phyloP scores from a whole-genome alignment of 2,888 invertebrate species.

The Sinhomidia bicolor region DNA sequence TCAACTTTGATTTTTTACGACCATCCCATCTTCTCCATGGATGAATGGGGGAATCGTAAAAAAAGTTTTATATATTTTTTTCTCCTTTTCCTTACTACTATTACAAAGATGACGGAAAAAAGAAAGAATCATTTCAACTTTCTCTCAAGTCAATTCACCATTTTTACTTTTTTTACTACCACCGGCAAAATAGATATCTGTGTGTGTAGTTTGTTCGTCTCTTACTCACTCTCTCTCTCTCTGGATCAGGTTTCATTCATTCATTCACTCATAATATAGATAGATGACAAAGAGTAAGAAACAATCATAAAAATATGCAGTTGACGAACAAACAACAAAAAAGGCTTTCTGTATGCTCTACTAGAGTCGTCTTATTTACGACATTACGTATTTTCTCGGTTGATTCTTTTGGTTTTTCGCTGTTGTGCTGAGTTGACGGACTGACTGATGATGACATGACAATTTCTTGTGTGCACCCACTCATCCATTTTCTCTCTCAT shows the following conservation, averaged over 20 bases:
- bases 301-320: constrained; percentile 56
- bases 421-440: constrained; percentile 66
- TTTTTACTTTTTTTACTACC: constrained; percentile 42
- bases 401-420: constrained; percentile 61
- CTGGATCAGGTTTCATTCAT: constrained; percentile 37
- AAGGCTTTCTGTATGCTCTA: no score
- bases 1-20: constrained; percentile 65
- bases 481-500: constrained; percentile 45
- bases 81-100: background rate
- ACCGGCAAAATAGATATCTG: constrained; percentile 8
- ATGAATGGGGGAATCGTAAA: constrained; percentile 51
- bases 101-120: no score
- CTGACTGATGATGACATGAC: constrained; percentile 70
- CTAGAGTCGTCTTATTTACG: background rate
- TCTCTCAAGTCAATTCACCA: constrained; percentile 42
- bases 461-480: constrained; percentile 55
- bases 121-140: constrained; percentile 20
- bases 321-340: constrained; percentile 38
- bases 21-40: constrained; percentile 33
- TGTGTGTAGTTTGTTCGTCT: no score
- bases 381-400: constrained; percentile 40
- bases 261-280: no score
- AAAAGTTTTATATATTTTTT: constrained; percentile 32
- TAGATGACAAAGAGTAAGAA: constrained; percentile 18
- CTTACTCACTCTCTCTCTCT: background rate